phyloP scores from a whole-genome alignment of 1,140 invertebrate species.

The Oscheius sp. region DNA sequence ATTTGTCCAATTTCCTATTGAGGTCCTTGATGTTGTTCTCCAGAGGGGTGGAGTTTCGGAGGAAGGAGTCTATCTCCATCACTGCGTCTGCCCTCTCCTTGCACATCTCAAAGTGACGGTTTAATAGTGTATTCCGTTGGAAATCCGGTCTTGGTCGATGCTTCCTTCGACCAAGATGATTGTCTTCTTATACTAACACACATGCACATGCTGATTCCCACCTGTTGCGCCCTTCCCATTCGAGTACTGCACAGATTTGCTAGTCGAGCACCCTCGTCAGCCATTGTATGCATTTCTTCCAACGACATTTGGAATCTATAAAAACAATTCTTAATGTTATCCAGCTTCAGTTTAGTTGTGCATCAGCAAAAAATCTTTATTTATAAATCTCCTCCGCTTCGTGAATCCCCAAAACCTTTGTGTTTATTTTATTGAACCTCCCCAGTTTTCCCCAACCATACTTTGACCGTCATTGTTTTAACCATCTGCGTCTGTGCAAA shows the following conservation, averaged over 20 bases:
- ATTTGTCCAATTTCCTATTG: constrained; percentile 13
- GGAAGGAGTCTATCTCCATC: constrained; percentile 32
- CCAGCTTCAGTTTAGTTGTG: background rate
- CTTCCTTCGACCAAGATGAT: background rate
- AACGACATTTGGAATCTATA: constrained; percentile 34
- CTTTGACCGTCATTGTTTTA: too few relatives aligned
- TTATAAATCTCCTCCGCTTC: background rate
- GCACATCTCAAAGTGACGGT: constrained; percentile 23
- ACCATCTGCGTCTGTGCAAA: too few relatives aligned
- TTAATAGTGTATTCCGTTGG: background rate
- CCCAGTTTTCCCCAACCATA: background rate
- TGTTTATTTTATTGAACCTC: background rate
- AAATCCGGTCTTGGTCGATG: background rate
- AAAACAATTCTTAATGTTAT: too few relatives aligned
- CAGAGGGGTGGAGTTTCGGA: constrained; percentile 18
- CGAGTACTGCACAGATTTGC: constrained; percentile 41
- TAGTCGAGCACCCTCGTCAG: constrained; percentile 31
- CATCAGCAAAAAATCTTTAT: background rate
- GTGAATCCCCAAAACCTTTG: background rate
- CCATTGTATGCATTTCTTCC: constrained; percentile 19
- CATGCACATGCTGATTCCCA: too few relatives aligned
- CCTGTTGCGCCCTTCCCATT: constrained; percentile 38
- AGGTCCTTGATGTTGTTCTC: constrained; percentile 31
- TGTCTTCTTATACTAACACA: too few relatives aligned
- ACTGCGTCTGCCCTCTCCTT: constrained; percentile 35